Conservation (phyloP, 2,797 vertebrate genomes). For the Hippocampus kuda region DNA sequence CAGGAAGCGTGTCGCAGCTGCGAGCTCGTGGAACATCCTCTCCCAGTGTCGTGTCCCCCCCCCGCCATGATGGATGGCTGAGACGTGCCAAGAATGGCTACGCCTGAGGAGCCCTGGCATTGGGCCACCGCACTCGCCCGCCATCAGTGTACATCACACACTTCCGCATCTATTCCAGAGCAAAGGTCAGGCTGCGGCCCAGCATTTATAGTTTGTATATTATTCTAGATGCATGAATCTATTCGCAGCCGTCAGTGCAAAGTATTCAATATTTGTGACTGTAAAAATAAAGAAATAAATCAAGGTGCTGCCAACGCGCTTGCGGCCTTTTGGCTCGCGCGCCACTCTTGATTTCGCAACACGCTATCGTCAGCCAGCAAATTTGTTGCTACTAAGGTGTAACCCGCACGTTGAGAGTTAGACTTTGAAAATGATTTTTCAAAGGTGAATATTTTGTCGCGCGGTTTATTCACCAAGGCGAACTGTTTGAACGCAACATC, state of each 20-base stretch:
- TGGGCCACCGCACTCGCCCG: constrained; percentile 20
- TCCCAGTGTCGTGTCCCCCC: constrained; percentile 36
- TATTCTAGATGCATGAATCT: neutral
- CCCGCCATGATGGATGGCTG: constrained; percentile 45
- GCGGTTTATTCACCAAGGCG: too few relatives aligned
- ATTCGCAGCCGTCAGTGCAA: neutral
- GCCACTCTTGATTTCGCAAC: neutral
- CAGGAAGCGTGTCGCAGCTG: constrained; percentile 7
- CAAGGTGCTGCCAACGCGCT: neutral
- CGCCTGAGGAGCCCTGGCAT: constrained; percentile 39
- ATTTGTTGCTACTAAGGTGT: constrained; percentile 3
- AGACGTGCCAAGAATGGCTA: constrained; percentile 48
- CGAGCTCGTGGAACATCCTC: constrained; percentile 52
- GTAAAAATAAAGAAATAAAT: neutral
- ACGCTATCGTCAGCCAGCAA: neutral
- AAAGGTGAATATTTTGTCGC: too few relatives aligned
- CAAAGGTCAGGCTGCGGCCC: constrained; percentile 29
- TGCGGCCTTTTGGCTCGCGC: neutral
- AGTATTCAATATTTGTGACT: constrained; percentile 1
- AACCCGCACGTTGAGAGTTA: neutral
- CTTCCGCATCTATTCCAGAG: constrained; percentile 16
- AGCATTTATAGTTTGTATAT: constrained; percentile 13
- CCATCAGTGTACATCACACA: constrained; percentile 45
- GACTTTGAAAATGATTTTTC: neutral
- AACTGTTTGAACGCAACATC: too few relatives aligned